phyloP scores from a whole-genome alignment of 2,113 vertebrate species.

The Muscicapa adusta region DNA sequence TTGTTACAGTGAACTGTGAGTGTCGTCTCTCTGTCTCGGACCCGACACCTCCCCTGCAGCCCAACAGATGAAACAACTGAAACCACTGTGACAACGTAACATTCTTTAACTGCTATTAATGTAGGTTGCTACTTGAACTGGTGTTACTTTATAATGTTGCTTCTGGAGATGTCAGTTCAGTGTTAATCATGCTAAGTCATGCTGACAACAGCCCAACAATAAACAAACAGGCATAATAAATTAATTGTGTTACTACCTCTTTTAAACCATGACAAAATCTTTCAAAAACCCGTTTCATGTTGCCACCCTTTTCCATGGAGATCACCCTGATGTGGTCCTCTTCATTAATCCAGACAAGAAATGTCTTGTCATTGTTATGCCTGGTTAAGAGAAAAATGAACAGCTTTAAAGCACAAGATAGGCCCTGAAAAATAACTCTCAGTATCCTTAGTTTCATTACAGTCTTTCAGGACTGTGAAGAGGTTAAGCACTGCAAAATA shows the following conservation, averaged over 20 bases:
- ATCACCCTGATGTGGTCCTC: conserved; percentile 90
- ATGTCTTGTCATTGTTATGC: conserved; percentile 90
- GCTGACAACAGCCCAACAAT: background rate
- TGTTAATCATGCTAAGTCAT: background rate
- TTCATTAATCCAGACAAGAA: conserved; percentile 92
- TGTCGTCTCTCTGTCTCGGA: too few relatives aligned
- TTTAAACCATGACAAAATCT: conserved; percentile 87
- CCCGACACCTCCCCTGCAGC: too few relatives aligned
- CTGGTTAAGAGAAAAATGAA: conserved; percentile 59
- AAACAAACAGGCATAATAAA: background rate
- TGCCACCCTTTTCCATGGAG: conserved; percentile 91
- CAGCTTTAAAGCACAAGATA: background rate
- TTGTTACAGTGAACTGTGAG: too few relatives aligned
- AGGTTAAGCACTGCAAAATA: background rate
- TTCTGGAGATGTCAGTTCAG: background rate
- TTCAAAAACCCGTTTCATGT: conserved; percentile 91
- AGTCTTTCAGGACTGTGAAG: background rate
- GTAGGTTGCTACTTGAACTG: background rate
- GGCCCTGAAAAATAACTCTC: background rate
- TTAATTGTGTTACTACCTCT: conserved; percentile 70
- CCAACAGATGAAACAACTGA: too few relatives aligned
- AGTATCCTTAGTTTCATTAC: background rate
- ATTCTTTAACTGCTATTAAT: background rate
- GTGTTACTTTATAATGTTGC: background rate
- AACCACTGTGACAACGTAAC: too few relatives aligned